Base-by-base conservation (phyloP, 2,888 invertebrate genomes). In the Dioctria linearis region DNA sequence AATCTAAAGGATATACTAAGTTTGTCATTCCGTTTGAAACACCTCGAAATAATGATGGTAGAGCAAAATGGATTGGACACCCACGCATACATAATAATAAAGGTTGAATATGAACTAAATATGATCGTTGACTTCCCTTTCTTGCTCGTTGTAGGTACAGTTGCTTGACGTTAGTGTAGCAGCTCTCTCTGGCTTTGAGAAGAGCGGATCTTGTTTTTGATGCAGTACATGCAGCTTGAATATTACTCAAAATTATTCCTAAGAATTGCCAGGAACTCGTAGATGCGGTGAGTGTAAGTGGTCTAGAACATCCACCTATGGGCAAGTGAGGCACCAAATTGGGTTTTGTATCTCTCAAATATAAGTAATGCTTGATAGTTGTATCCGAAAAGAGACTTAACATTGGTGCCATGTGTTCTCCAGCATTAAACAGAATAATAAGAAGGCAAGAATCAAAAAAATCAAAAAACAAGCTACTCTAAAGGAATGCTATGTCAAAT, bases 261-360 rank as follows among this genome's bases (percentile, higher is more conserved):
- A 96, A 91, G 89, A 95, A 95, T 83, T 92, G 91, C 8, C 93
- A 90, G 39, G 94, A 93, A 85, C 93, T 93, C 3, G 93, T 92
- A 66, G 92, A 85, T 1, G 85, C 91, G 80, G 92, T 91, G 84
- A 92, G 90, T 1, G 89, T 90, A 5, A 87, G 84, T 0, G 87
- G 85, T 61, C 86, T 85, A 63, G 86, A 88, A 0, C 84, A 84
- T 0, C 88, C 89, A 88, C 92, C 92, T 42, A 92, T 91, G 40
- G 92, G 92, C 81, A 92, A 85, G 78, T 91, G 90, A 0, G 98
- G 98, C 51, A 98, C 97, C 40, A 98, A 91, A 85, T 95, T 93
- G 2, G 98, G 97, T 93, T 98, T 94, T 8, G 97, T 96, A 87
- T 98, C 97, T 4, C 97, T 91, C 63, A 98, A 90, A 88, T 98